These are phyloP conservation scores for Hippocampus barbouri DNA, from an alignment of 2,113 vertebrate species.

Conservation along the genomic window DNA sequence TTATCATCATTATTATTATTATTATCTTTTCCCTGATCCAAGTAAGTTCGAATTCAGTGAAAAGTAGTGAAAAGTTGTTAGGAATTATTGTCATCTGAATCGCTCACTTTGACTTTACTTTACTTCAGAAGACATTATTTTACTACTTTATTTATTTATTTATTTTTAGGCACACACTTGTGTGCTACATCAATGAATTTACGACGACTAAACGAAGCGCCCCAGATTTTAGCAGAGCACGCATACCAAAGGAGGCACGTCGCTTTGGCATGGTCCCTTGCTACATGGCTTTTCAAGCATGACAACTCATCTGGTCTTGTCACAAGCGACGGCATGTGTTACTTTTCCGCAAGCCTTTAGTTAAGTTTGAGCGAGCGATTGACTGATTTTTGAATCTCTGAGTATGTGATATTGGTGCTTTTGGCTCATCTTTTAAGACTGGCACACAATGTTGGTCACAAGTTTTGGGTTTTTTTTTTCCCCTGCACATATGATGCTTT, in stretches of 20 bases:
- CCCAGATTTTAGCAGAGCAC: not conserved
- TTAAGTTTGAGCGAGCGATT: not conserved
- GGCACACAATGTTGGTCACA: not conserved
- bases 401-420: not conserved
- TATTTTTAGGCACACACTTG: not conserved
- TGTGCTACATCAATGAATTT: not conserved
- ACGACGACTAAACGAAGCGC: not conserved
- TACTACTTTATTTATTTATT: no score
- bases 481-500: not conserved
- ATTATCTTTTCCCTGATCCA: not conserved
- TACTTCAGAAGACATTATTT: not conserved
- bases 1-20: slow-evolving; percentile 14
- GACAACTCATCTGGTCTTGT: not conserved
- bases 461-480: not conserved
- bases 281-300: not conserved
- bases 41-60: no score
- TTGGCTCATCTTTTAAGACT: not conserved
- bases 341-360: not conserved
- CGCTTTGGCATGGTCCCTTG: not conserved
- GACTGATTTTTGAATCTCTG: not conserved
- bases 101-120: not conserved
- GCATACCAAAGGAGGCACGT: not conserved
- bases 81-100: not conserved
- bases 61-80: no score
- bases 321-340: not conserved